Base-by-base conservation (phyloP, 2,888 invertebrate genomes). In the Axea sp. region DNA sequence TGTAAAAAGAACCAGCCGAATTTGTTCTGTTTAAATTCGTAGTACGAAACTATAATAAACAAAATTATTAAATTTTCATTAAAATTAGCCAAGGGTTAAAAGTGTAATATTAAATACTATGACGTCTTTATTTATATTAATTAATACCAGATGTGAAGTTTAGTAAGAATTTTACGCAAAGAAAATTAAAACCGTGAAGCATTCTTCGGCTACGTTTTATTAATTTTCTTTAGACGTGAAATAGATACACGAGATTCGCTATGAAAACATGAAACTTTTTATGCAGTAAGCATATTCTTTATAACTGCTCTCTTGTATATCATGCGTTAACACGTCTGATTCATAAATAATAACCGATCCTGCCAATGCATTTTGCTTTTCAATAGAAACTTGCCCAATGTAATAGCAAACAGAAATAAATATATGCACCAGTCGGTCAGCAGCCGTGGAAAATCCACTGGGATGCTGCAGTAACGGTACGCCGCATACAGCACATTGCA, bases 371-470 rank as follows among this genome's bases (percentile, higher is more conserved):
- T 59, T 73, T 59, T 43, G 65, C 59, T 65, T 53, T 59, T 53
- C 72, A 57, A 64, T 57, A 59, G 64, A 72, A 72, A 64, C 64
- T 72, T 72, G 55, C 57, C 47, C 62, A 41, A 62, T 72, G 72
- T 73, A 73, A 55, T 67, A 73, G 60, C 65, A 73, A 73, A 73
- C 73, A 73, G 65, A 73, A 67, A 73, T 67, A 73, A 73, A 73
- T 67, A 64, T 68, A 60, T 68, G 73, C 60, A 45, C 57, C 62
- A 62, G 60, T 72, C 73, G 57, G 67, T 72, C 65, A 67, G 53
- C 43, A 62, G 49, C 59, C 39, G 43, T 68, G 55, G 68, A 67
- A 73, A 73, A 60, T 67, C 47, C 59, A 39, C 17, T 33, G 47
- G 55, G 67, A 49, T 57, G 64, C 35, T 65, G 47, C 51, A 41